Evolutionary conservation across 2,888 invertebrate species (phyloP).

Genomic region (Ganaspis brasiliensis): DNA sequence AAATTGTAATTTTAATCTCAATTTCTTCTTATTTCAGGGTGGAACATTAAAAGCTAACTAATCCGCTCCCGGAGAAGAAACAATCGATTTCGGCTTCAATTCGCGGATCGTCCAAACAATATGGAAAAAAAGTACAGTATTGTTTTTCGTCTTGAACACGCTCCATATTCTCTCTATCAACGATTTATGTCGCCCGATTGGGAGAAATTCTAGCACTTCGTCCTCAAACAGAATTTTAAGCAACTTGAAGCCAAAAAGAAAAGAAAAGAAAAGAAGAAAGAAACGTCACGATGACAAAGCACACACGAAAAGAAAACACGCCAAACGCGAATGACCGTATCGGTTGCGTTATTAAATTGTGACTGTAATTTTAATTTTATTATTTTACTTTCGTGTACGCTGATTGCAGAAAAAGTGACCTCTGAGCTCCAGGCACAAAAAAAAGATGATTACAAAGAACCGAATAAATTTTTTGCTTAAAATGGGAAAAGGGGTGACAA

Average conservation of each 20-base stretch:
- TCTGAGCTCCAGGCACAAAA: slow-evolving; percentile 9
- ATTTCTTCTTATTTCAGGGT: slow-evolving; percentile 20
- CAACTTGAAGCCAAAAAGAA: background rate
- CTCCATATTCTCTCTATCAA: slow-evolving; percentile 12
- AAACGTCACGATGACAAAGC: slow-evolving; percentile 12
- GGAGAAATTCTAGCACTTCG: background rate
- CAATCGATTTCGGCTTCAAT: background rate
- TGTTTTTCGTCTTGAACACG: background rate
- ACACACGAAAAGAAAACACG: slow-evolving; percentile 31
- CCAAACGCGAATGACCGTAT: slow-evolving; percentile 40
- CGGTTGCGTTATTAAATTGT: slow-evolving; percentile 38
- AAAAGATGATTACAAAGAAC: background rate
- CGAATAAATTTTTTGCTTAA: slow-evolving; percentile 4
- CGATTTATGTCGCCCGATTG: background rate
- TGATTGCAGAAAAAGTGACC: slow-evolving; percentile 5
- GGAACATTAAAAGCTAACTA: slow-evolving; percentile 37
- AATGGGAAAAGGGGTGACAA: background rate
- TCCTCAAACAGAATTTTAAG: background rate
- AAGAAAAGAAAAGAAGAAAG: background rate
- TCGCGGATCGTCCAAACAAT: slow-evolving; percentile 30
- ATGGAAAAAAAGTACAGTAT: slow-evolving; percentile 31
- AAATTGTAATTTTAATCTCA: background rate
- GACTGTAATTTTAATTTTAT: slow-evolving; percentile 28
- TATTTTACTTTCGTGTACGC: slow-evolving; percentile 34
- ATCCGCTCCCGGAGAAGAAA: background rate